These are phyloP conservation scores for Otus sunia DNA, from an alignment of 2,113 vertebrate species.

Conservation along the genomic window DNA sequence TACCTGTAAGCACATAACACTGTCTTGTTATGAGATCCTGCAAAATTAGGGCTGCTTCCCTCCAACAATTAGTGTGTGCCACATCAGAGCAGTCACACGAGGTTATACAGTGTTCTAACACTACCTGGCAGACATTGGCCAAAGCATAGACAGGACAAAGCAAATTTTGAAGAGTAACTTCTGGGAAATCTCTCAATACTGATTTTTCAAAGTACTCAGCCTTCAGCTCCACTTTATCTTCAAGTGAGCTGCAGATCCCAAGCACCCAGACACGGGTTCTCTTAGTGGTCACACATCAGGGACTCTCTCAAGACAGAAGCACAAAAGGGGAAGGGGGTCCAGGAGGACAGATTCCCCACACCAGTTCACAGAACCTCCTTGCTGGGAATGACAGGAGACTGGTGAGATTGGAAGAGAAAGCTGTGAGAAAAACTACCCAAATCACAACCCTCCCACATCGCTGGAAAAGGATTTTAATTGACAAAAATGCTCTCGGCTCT, in stretches of 20 bases:
- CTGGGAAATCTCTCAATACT: not conserved
- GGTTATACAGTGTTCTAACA: not conserved
- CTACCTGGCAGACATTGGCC: not conserved
- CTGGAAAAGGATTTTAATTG: not conserved
- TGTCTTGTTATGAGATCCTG: not conserved
- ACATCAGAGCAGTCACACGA: not conserved
- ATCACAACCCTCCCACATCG: not conserved
- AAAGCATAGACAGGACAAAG: not conserved
- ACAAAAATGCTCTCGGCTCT: not conserved
- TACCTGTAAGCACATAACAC: not conserved
- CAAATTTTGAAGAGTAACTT: not conserved
- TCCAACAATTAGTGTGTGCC: not conserved
- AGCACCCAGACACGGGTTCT: not conserved
- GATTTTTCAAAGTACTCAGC: not conserved
- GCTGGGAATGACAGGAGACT: not conserved
- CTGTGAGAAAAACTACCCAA: not conserved
- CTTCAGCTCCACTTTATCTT: not conserved
- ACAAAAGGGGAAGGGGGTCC: not conserved
- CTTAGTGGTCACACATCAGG: fast-evolving
- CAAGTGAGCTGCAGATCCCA: not conserved
- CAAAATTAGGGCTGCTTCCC: not conserved
- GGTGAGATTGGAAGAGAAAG: not conserved
- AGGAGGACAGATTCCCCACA: not conserved
- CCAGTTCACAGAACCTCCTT: not conserved
- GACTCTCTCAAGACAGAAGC: not conserved